phyloP scores from a whole-genome alignment of 2,113 vertebrate genomes.

The Blennius ocellaris region DNA sequence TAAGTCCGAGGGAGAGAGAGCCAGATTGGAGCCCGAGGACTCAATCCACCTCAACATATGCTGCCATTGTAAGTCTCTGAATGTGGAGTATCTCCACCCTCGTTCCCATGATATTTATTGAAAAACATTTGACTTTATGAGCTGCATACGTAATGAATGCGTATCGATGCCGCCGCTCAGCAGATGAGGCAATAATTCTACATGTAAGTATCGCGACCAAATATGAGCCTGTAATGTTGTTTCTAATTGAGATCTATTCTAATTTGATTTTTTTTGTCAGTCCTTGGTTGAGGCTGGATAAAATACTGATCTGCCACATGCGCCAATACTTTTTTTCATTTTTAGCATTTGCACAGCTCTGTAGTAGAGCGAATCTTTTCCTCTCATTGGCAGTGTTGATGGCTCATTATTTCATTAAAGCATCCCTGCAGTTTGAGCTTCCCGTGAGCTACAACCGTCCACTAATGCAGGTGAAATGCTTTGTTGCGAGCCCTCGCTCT shows the following conservation, averaged over 20 bases:
- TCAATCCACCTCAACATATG: constrained; percentile 86
- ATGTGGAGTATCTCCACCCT: constrained; percentile 73
- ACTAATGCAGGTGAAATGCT: constrained; percentile 33
- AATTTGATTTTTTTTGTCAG: constrained; percentile 49
- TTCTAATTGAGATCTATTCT: constrained; percentile 60
- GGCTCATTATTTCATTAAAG: too few relatives aligned
- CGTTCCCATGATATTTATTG: constrained; percentile 84
- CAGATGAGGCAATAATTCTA: constrained; percentile 78
- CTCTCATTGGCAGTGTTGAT: not conserved
- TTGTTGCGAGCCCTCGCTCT: constrained; percentile 12
- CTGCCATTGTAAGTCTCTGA: constrained; percentile 73
- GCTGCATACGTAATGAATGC: constrained; percentile 80
- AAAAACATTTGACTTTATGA: constrained; percentile 84
- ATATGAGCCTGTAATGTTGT: constrained; percentile 53
- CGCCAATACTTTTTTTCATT: constrained; percentile 6
- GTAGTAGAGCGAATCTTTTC: constrained; percentile 3
- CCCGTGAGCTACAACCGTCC: not conserved
- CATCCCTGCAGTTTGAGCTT: too few relatives aligned
- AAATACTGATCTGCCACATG: constrained; percentile 20
- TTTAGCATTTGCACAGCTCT: not conserved
- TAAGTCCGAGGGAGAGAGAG: constrained; percentile 80
- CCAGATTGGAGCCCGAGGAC: constrained; percentile 86
- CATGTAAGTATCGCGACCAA: constrained; percentile 68
- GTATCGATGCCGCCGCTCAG: constrained; percentile 67
- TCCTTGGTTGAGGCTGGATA: constrained; percentile 18